Base-by-base conservation (phyloP, 2,888 invertebrate species). In the Lasioglossum lativentre region DNA sequence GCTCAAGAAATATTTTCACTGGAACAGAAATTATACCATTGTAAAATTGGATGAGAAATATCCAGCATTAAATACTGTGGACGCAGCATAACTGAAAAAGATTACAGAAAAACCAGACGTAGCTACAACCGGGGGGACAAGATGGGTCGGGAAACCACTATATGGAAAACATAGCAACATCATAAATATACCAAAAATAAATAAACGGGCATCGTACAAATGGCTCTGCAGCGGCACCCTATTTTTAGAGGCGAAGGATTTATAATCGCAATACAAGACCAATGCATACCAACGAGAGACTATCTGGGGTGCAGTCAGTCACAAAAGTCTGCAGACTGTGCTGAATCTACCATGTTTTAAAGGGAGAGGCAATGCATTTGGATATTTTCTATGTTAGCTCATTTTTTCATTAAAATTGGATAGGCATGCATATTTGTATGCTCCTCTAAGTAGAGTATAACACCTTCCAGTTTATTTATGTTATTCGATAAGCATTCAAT, bases 221-320 rank as follows among this genome's bases (percentile, higher is more conserved):
- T 59, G 59, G 59, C 27, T 27, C 5, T 14, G 59, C 27, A 5
- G 59, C 27, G 27, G n/a, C 14, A 27, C 27, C 59, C 59, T 59
- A 59, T 59, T 59, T 59, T 59, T 59, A 14, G 59, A 1, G 27
- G 59, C 14, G 59, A 59, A 59, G 59, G 59, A 59, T 59, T 59
- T 59, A 59, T 59, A 59, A 59, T 59, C 59, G 59, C 59, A 27
- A 59, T 59, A 27, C 59, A 14, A 59, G 59, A 59, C 59, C 59
- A 59, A 59, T 59, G 59, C 70, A 59, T 59, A 59, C 27, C 59
- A 59, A 59, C 59, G 59, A 27, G 56, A 56, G 27, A 59, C 59
- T 59, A 27, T 59, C 27, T 14, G 52, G n/a, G n/a, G 27, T 59
- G n/a, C 27, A 59, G 12, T 27, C 59, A 14, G 59, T 59, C 59